Evolutionary conservation across 1,140 invertebrate genomes (phyloP).

Genomic region (Trissolcus basalis): DNA sequence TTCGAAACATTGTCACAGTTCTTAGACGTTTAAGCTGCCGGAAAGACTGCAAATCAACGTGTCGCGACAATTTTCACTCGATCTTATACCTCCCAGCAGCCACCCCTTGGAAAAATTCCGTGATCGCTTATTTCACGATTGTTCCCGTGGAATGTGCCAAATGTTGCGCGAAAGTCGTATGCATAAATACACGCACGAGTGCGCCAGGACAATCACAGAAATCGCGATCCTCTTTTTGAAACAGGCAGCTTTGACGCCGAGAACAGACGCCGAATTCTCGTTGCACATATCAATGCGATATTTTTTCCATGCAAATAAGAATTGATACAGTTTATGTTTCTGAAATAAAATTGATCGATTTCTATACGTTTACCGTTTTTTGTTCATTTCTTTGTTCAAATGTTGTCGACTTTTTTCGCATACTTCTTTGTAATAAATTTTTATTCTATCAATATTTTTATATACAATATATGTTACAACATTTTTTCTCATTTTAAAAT

Average conservation of each 20-base stretch:
- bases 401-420: too few species aligned
- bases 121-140: slow-evolving; percentile 10
- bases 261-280: slow-evolving; percentile 2
- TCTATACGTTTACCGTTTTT: too few species aligned
- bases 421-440: too few species aligned
- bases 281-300: slow-evolving; percentile 11
- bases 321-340: too few species aligned
- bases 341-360: too few species aligned
- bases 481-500: too few species aligned
- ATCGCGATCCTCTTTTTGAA: slow-evolving; percentile 21
- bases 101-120: slow-evolving; percentile 10
- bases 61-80: slow-evolving; percentile 18
- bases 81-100: slow-evolving; percentile 5
- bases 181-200: slow-evolving; percentile 33
- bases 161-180: slow-evolving; percentile 40
- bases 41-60: slow-evolving; percentile 30
- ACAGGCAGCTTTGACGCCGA: slow-evolving; percentile 22
- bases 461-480: too few species aligned
- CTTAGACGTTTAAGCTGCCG: slow-evolving; percentile 15
- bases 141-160: slow-evolving; percentile 16
- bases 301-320: not conserved
- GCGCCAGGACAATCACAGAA: slow-evolving; percentile 34
- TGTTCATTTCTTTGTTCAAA: too few species aligned
- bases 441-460: too few species aligned
- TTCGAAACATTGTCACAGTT: slow-evolving; percentile 25